Evolutionary conservation across 2,113 vertebrate species (phyloP).

Genomic region (Corythoichthys haematopterus): DNA sequence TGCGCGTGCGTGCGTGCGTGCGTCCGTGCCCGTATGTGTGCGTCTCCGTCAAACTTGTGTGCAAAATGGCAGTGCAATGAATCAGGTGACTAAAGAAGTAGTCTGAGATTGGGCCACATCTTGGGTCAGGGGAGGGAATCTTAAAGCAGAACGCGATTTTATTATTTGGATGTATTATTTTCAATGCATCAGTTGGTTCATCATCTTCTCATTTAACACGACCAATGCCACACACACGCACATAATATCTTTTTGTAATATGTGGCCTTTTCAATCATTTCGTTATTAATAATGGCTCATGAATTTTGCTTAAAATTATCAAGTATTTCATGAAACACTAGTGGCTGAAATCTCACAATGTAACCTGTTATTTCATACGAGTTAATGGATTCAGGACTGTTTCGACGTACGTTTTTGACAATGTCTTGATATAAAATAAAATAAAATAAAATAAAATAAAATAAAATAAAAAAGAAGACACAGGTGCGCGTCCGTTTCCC

Average conservation of each 20-base stretch:
- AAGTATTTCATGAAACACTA: no score
- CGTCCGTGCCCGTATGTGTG: not conserved
- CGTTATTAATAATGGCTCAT: no score
- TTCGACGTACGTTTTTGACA: no score
- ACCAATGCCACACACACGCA: slow-evolving; percentile 48
- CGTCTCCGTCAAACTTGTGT: slow-evolving; percentile 65
- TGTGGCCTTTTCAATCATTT: not conserved
- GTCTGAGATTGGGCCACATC: slow-evolving; percentile 60
- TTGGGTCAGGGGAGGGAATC: slow-evolving; percentile 64
- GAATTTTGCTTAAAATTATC: no score
- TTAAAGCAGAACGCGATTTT: slow-evolving; percentile 66
- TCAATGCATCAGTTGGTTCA: slow-evolving; percentile 37
- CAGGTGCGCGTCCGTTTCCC: no score
- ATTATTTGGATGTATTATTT: not conserved
- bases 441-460: no score
- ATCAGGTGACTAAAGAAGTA: slow-evolving; percentile 74
- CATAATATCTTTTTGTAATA: not conserved
- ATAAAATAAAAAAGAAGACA: no score
- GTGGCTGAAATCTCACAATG: no score
- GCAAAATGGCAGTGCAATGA: slow-evolving; percentile 77
- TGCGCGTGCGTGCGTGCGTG: slow-evolving; percentile 1
- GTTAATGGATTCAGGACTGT: no score
- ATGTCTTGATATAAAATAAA: no score
- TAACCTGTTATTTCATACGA: no score
- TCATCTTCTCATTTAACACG: slow-evolving; percentile 15